phyloP scores from a whole-genome alignment of 2,888 invertebrate species.

The Panzeria rudis region DNA sequence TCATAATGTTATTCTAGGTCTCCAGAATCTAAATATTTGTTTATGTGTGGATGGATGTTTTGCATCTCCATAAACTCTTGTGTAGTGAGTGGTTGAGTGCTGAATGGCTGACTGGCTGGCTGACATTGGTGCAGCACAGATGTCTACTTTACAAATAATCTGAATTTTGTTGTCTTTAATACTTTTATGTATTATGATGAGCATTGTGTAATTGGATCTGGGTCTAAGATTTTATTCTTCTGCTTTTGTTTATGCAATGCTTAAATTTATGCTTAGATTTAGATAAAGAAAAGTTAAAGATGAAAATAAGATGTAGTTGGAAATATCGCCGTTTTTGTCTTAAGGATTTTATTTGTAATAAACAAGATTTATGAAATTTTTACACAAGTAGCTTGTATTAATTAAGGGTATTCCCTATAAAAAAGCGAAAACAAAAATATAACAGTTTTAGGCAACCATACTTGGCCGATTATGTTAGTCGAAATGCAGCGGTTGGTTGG shows the following conservation, averaged over 20 bases:
- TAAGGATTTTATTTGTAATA: not conserved
- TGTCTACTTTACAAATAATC: constrained; percentile 63
- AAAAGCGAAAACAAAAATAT: not conserved
- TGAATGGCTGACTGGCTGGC: constrained; percentile 52
- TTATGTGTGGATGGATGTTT: constrained; percentile 4
- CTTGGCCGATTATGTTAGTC: too few species aligned
- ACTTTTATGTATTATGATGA: constrained; percentile 46
- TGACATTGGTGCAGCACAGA: constrained; percentile 68
- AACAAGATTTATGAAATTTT: constrained; percentile 4
- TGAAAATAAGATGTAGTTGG: not conserved
- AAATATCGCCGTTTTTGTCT: constrained; percentile 24
- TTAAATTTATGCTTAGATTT: constrained; percentile 53
- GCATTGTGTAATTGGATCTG: constrained; percentile 68
- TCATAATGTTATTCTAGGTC: constrained; percentile 22
- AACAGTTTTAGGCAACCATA: too few species aligned
- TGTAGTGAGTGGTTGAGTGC: constrained; percentile 27
- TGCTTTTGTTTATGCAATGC: constrained; percentile 50
- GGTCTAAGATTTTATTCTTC: constrained; percentile 43
- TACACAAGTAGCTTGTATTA: not conserved
- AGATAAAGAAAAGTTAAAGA: constrained; percentile 36
- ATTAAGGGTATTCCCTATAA: not conserved
- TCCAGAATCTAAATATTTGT: constrained; percentile 1
- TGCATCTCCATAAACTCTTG: constrained; percentile 9
- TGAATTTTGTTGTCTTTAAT: constrained; percentile 44
- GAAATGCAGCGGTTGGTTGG: too few species aligned